Evolutionary conservation across 1,140 invertebrate species (phyloP), one percentile per base, ranked within the genome.

Genomic region (Drosophila miranda): DNA sequence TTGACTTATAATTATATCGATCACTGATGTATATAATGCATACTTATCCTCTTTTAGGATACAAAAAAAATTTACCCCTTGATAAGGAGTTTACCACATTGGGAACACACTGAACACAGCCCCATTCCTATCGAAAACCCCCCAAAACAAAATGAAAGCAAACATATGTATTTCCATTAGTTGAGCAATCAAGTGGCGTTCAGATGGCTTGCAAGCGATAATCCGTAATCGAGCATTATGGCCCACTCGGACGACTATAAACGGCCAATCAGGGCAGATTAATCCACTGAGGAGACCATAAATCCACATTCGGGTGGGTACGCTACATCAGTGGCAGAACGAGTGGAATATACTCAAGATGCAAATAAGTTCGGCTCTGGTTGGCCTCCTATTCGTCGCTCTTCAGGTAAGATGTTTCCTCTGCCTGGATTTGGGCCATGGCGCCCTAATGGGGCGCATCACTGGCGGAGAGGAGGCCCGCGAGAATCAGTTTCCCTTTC

Each of bases 401-500:
- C 1, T 55, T 3, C 57, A 38, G 28, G 38, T 30, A 6, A 50
- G 48, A 26, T 16, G 23, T 5, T 11, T 55, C 19, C 13, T 5
- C 14, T 13, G 52, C 16, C 45, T 73, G 51, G 42, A 56, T 51
- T 0, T 52, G 46, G 50, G 34, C 9, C 63, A 56, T 43, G 63
- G 51, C 11, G 34, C 7, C 44, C 80, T 44, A 73, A 63, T 4
- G 82, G 34, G 82, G 6, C 84, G 88, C 44, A 90, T 90, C 19
- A 63, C 75, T 14, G 67, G 81, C 2, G 89, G 89, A 9, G 68
- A 78, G 23, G 38, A 73, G 34, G 89, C 89, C 4, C 34, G 3
- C 0, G 64, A 16, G 6, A 66, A 75, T 28, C 88, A 90, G 64
- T 89, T 90, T 49, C 84, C 88, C 19, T 80, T 90, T 44, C 89